Conservation (phyloP, 2,797 vertebrate genomes). For the Argentina silus region DNA sequence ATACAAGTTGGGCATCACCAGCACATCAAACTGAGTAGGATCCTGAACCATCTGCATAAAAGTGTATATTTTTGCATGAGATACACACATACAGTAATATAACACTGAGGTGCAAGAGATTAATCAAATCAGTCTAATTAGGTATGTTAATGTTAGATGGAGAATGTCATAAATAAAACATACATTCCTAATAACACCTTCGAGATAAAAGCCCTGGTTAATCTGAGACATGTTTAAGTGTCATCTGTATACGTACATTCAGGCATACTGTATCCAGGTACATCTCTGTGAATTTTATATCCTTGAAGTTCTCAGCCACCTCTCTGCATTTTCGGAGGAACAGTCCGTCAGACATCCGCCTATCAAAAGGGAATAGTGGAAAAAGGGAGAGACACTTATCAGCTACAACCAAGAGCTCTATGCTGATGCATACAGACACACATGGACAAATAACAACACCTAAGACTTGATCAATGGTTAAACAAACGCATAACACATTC, state of each 20-base stretch:
- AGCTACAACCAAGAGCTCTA: not conserved
- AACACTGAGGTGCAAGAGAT: not conserved
- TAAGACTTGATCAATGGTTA: too few relatives aligned
- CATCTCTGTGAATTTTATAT: slow-evolving; percentile 98
- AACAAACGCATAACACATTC: too few relatives aligned
- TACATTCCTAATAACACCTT: too few relatives aligned
- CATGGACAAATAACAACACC: too few relatives aligned
- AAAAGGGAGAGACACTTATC: not conserved
- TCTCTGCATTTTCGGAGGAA: slow-evolving; percentile 95
- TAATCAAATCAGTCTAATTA: not conserved
- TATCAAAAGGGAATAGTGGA: slow-evolving; percentile 56
- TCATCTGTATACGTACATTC: slow-evolving; percentile 79
- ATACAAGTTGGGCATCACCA: slow-evolving; percentile 98
- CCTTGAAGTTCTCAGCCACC: slow-evolving; percentile 94
- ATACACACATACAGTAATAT: slow-evolving; percentile 7
- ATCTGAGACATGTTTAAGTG: not conserved
- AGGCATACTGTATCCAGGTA: slow-evolving; percentile 97
- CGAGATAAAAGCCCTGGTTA: too few relatives aligned
- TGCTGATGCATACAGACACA: not conserved
- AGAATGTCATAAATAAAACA: not conserved
- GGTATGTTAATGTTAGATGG: not conserved
- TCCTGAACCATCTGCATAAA: slow-evolving; percentile 93
- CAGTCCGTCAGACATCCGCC: slow-evolving; percentile 98
- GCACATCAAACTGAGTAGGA: slow-evolving; percentile 94
- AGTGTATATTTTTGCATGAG: too few relatives aligned